Conservation (phyloP, 2,888 invertebrate species). For the Prionchulus punctatus region DNA sequence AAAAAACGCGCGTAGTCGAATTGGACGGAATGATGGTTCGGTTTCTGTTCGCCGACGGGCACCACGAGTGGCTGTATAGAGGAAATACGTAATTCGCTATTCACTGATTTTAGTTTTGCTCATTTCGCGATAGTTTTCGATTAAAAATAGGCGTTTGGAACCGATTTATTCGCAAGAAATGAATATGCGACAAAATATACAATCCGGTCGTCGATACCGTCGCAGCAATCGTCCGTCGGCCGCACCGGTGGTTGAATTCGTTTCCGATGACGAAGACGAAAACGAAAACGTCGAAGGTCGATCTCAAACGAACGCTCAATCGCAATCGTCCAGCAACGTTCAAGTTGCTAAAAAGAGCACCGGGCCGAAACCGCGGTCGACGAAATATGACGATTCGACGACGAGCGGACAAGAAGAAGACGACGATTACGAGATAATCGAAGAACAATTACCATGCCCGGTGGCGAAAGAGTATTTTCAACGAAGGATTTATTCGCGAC, state of each 20-base stretch:
- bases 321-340: too few species aligned
- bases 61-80: not conserved
- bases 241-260: conserved; percentile 1
- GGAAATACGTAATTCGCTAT: not conserved
- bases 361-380: too few species aligned
- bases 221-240: not conserved
- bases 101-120: not conserved
- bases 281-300: not conserved
- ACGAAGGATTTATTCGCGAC: too few species aligned
- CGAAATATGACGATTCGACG: too few species aligned
- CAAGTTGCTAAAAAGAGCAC: too few species aligned
- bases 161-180: not conserved
- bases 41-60: not conserved
- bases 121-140: not conserved
- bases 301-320: too few species aligned
- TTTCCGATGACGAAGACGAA: not conserved
- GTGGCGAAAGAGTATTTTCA: not conserved
- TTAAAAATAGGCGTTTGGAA: not conserved
- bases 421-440: too few species aligned
- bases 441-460: too few species aligned
- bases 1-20: not conserved
- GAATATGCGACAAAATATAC: not conserved
- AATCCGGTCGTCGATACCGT: not conserved
- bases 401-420: too few species aligned
- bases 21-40: not conserved